Percentiles rank a stretch among this genome's conserved stretches.
phyloP scores from a whole-genome alignment of 2,113 vertebrate genomes.

The Esox niger region DNA sequence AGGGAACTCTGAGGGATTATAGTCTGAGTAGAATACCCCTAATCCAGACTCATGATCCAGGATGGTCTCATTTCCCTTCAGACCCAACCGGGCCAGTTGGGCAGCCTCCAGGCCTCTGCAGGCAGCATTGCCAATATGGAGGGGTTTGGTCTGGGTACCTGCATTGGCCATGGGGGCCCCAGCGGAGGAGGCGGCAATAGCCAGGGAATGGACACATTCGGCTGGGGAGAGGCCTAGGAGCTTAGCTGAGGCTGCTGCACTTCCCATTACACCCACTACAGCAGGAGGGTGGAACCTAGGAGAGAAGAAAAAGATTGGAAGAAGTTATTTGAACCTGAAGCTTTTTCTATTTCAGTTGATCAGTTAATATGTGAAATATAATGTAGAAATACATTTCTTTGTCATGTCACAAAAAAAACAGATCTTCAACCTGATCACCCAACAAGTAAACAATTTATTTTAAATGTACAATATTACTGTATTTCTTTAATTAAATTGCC shows the following conservation, averaged over 20 bases:
- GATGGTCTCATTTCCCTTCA: slow-evolving; percentile 81
- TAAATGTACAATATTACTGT: no score
- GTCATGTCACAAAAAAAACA: no score
- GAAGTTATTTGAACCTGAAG: background rate
- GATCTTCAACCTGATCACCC: no score
- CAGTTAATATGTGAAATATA: no score
- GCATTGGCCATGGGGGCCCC: slow-evolving; percentile 91
- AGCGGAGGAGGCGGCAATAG: slow-evolving; percentile 86
- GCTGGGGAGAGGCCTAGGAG: slow-evolving; percentile 74
- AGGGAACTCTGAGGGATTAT: slow-evolving; percentile 70
- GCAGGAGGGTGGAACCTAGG: slow-evolving; percentile 90
- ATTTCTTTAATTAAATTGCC: no score
- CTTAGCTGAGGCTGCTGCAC: slow-evolving; percentile 85
- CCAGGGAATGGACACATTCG: slow-evolving; percentile 81
- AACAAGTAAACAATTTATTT: no score
- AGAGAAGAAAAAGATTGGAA: slow-evolving; percentile 23
- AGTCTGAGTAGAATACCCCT: slow-evolving; percentile 87
- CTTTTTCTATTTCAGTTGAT: no score
- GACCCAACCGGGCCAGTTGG: slow-evolving; percentile 78
- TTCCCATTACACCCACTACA: slow-evolving; percentile 90
- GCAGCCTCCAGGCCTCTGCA: slow-evolving; percentile 83
- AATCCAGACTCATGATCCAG: slow-evolving; percentile 81
- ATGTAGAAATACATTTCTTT: no score
- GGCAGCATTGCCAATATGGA: slow-evolving; percentile 87
- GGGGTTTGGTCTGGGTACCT: slow-evolving; percentile 90